A percentile compares a stretch with the other conserved stretches of the same genome.
phyloP scores from a whole-genome alignment of 1,140 invertebrate species.

The Bombus affinis region DNA sequence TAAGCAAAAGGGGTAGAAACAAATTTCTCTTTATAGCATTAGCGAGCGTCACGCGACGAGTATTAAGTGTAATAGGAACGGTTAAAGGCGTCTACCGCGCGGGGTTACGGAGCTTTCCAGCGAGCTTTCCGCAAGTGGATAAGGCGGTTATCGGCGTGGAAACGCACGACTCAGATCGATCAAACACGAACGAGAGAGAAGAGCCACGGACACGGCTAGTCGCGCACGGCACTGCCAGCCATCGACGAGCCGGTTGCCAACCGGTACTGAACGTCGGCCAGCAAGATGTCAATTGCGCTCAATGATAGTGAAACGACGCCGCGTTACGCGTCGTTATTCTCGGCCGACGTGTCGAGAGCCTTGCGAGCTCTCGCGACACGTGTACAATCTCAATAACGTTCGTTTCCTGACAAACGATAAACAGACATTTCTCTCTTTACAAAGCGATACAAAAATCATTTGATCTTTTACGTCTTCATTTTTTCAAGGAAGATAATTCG shows the following conservation, averaged over 20 bases:
- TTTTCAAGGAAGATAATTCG: no score
- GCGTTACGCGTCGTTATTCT: slow-evolving; percentile 53
- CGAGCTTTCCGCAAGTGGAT: not conserved
- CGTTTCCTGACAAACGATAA: not conserved
- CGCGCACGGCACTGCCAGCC: slow-evolving; percentile 62
- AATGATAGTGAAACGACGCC: slow-evolving; percentile 63
- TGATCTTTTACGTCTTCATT: no score
- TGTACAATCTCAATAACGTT: not conserved
- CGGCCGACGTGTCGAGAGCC: slow-evolving; percentile 32
- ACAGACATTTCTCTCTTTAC: not conserved
- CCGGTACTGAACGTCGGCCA: slow-evolving; percentile 56
- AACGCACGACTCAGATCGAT: slow-evolving; percentile 57
- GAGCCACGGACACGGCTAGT: slow-evolving; percentile 21
- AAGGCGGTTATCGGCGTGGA: slow-evolving; percentile 35
- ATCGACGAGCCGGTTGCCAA: slow-evolving; percentile 67
- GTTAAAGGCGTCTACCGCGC: not conserved
- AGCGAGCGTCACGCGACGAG: slow-evolving; percentile 25
- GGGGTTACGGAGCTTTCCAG: not conserved
- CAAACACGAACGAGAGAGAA: slow-evolving; percentile 53
- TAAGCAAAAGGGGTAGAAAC: not conserved
- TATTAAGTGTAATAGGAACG: slow-evolving; percentile 19
- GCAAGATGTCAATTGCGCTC: slow-evolving; percentile 65
- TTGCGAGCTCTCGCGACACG: slow-evolving; percentile 17
- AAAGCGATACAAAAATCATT: not conserved
- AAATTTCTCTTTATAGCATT: slow-evolving; percentile 22